phyloP scores from a whole-genome alignment of 2,888 invertebrate species.

The Brachyptera risi region DNA sequence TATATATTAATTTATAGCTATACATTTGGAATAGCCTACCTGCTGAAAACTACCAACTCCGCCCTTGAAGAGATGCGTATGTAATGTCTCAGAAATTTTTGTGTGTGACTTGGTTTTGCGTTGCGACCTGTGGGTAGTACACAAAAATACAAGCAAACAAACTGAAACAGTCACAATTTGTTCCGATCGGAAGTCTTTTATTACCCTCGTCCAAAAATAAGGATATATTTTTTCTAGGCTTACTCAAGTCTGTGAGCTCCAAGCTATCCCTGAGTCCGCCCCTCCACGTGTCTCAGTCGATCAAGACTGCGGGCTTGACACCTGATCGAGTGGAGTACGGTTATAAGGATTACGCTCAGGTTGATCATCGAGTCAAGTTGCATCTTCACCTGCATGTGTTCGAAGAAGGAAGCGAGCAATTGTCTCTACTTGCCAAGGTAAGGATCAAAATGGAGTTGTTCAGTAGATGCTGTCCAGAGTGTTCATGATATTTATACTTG shows the following conservation, averaged over 20 bases:
- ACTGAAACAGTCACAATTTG: too few species aligned
- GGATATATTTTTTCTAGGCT: slow-evolving; percentile 22
- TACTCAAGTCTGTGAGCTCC: slow-evolving; percentile 20
- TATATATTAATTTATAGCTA: too few species aligned
- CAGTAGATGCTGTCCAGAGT: neutral
- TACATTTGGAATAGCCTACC: too few species aligned
- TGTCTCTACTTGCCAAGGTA: slow-evolving; percentile 50
- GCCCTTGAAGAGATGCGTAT: too few species aligned
- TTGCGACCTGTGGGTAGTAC: too few species aligned
- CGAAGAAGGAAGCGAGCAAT: slow-evolving; percentile 51
- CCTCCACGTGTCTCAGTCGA: neutral
- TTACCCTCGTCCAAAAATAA: too few species aligned
- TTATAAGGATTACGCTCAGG: slow-evolving; percentile 50
- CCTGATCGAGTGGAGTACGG: slow-evolving; percentile 50
- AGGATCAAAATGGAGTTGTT: slow-evolving; percentile 27
- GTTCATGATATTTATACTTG: neutral
- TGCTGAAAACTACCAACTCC: too few species aligned
- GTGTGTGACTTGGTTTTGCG: too few species aligned
- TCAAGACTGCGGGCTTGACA: too few species aligned
- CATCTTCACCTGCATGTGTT: slow-evolving; percentile 54
- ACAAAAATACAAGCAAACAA: too few species aligned
- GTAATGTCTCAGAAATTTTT: too few species aligned
- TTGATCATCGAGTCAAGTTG: slow-evolving; percentile 57
- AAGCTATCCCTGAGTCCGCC: neutral
- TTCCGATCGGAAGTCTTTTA: too few species aligned